Evolutionary conservation across 2,888 invertebrate species (phyloP), one percentile per base, ranked within the genome.

Genomic region (Apodemia duryi): DNA sequence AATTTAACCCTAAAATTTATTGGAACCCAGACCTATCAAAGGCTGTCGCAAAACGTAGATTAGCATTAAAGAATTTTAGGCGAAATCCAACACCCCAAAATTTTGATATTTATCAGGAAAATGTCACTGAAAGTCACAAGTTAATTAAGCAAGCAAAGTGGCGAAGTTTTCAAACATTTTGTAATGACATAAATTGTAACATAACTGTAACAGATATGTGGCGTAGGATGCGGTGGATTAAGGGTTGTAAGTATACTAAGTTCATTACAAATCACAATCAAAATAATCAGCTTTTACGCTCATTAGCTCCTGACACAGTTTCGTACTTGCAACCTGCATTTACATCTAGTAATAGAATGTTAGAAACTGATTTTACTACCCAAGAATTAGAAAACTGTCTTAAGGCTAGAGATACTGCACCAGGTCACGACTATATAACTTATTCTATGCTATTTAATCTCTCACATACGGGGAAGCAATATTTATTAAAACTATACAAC

Each of bases 11-110:
- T 0, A 76, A 74, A 66, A 65, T 68, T 2, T 77, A 74, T 41
- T 77, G 76, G 75, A 73, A 67, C 54, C 2, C 64, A 11, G 51
- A 65, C 0, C 35, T 75, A 21, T 75, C 74, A 2, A 70, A 68
- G 64, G 38, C 63, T 2, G 70, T 74, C 0, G 74, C 72, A 0
- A 64, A 70, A 61, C 71, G 74, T 1, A 63, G 74, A 10, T 63
- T 68, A 35, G 73, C 74, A 0, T 60, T 77, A 9, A 41, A 69
- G 0, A 60, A 62, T 7, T 72, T 75, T 32, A 67, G 75, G 64
- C 54, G 66, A 6, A 73, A 73, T 60, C 73, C 75, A 0, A 68
- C 68, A 6, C 74, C 74, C 0, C 5, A 61, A 2, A 74, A 75
- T 65, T 38, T 68, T 0, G 28, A 54, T 6, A 21, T 10, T 1